These are phyloP conservation scores for Eristalis tenax DNA, from an alignment of 2,888 invertebrate species.

Conservation along the genomic window DNA sequence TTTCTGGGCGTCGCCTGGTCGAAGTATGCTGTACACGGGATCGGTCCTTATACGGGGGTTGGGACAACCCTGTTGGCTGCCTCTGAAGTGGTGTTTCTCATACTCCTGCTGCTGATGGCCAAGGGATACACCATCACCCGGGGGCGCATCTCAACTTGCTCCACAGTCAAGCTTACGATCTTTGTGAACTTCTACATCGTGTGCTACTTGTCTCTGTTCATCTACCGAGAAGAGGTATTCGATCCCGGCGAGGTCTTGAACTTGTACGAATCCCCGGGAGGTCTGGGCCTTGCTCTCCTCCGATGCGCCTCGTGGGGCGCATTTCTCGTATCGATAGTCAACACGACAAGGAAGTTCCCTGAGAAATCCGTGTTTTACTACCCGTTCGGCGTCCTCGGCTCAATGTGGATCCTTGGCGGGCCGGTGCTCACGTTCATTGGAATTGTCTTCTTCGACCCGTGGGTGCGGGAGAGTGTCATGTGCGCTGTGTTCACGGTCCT, in stretches of 20 bases:
- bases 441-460: conserved; percentile 90
- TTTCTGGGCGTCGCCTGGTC: conserved; percentile 87
- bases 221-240: conserved; percentile 92
- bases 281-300: conserved; percentile 89
- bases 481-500: conserved; percentile 86
- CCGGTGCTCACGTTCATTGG: conserved; percentile 90
- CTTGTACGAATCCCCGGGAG: conserved; percentile 94
- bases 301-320: conserved; percentile 91
- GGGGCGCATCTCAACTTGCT: conserved; percentile 87
- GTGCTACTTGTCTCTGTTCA: conserved; percentile 88
- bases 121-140: conserved; percentile 96
- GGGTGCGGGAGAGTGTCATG: conserved; percentile 90
- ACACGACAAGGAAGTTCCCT: conserved; percentile 90
- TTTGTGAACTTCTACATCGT: conserved; percentile 90
- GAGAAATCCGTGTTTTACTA: conserved; percentile 92
- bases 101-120: conserved; percentile 90
- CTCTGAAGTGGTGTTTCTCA: conserved; percentile 88
- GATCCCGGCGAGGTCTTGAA: conserved; percentile 96
- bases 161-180: conserved; percentile 88
- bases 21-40: conserved; percentile 89
- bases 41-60: conserved; percentile 82
- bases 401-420: conserved; percentile 92
- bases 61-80: conserved; percentile 84
- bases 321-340: conserved; percentile 84
- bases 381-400: conserved; percentile 90